Evolutionary conservation across 2,113 vertebrate genomes (phyloP).

Genomic region (Pyxicephalus adspersus): DNA sequence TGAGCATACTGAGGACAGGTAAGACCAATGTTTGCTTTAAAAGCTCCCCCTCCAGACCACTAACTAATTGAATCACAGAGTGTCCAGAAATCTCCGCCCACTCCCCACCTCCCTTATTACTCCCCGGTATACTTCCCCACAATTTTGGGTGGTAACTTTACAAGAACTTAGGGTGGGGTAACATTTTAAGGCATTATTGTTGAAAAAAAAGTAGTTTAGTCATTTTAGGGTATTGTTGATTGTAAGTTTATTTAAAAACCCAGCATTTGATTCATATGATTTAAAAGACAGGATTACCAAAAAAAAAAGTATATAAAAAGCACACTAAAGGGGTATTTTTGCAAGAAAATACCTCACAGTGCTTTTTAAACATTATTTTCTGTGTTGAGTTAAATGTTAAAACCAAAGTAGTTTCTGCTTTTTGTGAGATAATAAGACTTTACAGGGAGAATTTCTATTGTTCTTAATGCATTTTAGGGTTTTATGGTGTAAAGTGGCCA

Average conservation of each 20-base stretch:
- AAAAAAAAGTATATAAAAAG: no score
- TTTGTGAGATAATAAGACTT: background rate
- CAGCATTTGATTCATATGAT: no score
- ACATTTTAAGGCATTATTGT: background rate
- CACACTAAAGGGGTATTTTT: no score
- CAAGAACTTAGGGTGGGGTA: conserved; percentile 10
- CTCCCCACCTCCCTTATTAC: conserved; percentile 22
- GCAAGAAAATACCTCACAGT: no score
- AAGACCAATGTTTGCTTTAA: conserved; percentile 41
- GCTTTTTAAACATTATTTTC: no score
- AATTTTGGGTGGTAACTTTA: conserved; percentile 19
- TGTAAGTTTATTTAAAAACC: no score
- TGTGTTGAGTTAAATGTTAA: no score
- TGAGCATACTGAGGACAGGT: conserved; percentile 31
- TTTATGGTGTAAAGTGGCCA: conserved; percentile 9
- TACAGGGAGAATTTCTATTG: conserved; percentile 29
- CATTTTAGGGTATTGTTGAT: no score
- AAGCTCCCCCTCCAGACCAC: conserved; percentile 43
- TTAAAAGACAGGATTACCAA: no score
- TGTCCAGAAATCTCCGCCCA: conserved; percentile 35
- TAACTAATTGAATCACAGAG: conserved; percentile 45
- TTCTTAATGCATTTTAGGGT: conserved; percentile 25
- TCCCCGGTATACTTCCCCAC: background rate
- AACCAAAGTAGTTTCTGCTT: background rate
- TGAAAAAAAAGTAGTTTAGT: no score